Base-by-base conservation (phyloP, 2,113 vertebrate species). In the Hippolais icterina region DNA sequence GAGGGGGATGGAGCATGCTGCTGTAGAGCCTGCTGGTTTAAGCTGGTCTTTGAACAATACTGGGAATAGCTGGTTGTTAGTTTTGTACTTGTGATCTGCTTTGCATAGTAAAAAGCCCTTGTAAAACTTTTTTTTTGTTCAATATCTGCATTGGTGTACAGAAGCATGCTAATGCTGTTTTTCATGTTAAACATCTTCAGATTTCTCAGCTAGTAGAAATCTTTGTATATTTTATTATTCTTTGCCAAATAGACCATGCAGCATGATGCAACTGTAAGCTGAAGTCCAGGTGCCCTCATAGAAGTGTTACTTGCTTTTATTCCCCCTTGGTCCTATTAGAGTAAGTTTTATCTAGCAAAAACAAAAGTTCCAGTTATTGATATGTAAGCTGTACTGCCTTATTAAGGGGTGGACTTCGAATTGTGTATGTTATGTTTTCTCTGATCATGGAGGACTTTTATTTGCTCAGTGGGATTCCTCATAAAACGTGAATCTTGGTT, bases 11-110 rank as follows among this genome's bases (percentile, higher is more conserved):
- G 94, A 95, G 91, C 94, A 71, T 74, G 83, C 92, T 96, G 76
- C 64, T 92, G 69, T 65, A 79, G 94, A 95, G 66, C 42, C 69
- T 90, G 85, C 87, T 89, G 85, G 95, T 95, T 97, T 94, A 91
- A 96, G 93, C 93, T 69, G 92, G 90, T 94, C 87, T 83, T 15
- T 22, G 79, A 95, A 96, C 89, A 94, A 95, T 94, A 82, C 92
- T 95, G 96, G 89, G 95, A 97, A 93, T 71, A 71, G 78, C 89
- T 77, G 66, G 95, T 87, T 93, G 89, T 96, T 96, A 90, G 96
- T 97, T 97, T 94, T 97, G 87, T 96, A 54, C 94, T 94, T 97
- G 95, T 97, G 94, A 92, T 86, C 87, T 94, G 94, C 90, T 97
- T 91, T 97, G 93, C 87, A 93, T 88, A 93, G 95, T 90, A 95